Conservation (phyloP, 2,888 invertebrate genomes). For the Thereva nobilitata region DNA sequence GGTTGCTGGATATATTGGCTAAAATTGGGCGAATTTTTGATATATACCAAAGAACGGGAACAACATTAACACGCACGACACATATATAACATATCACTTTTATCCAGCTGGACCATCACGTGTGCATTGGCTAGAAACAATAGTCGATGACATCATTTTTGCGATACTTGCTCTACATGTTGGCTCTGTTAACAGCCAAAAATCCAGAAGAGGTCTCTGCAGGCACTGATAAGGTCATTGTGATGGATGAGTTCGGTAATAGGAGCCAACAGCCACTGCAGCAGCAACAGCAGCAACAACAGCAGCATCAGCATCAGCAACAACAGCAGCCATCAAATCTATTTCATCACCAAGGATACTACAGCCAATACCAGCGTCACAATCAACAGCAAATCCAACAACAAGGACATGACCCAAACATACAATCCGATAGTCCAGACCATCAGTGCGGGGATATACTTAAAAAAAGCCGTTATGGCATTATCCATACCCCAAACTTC, state of each 20-base stretch:
- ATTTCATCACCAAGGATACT: slow-evolving; percentile 26
- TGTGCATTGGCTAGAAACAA: slow-evolving; percentile 36
- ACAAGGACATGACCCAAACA: slow-evolving; percentile 11
- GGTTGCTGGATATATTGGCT: no score
- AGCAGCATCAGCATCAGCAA: slow-evolving; percentile 27
- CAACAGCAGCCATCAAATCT: slow-evolving; percentile 13
- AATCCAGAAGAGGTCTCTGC: slow-evolving; percentile 43
- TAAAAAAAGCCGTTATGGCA: slow-evolving; percentile 65
- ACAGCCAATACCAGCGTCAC: slow-evolving; percentile 28
- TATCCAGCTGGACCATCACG: slow-evolving; percentile 31
- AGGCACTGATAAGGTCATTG: slow-evolving; percentile 28
- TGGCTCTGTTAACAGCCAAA: slow-evolving; percentile 46
- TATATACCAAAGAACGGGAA: not conserved
- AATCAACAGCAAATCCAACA: slow-evolving; percentile 23
- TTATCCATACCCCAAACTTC: slow-evolving; percentile 82
- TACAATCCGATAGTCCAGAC: slow-evolving; percentile 8
- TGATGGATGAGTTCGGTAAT: slow-evolving; percentile 38
- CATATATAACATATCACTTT: slow-evolving; percentile 11
- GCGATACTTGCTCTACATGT: slow-evolving; percentile 43
- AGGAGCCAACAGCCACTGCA: slow-evolving; percentile 6
- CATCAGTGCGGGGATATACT: slow-evolving; percentile 69
- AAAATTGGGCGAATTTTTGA: no score
- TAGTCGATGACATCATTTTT: slow-evolving; percentile 48
- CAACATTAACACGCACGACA: slow-evolving; percentile 2
- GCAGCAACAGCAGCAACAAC: slow-evolving; percentile 39